A percentile compares a stretch with the other conserved stretches of the same genome.
phyloP scores from a whole-genome alignment of 2,113 vertebrate species.

The Mionectes macconnelli region DNA sequence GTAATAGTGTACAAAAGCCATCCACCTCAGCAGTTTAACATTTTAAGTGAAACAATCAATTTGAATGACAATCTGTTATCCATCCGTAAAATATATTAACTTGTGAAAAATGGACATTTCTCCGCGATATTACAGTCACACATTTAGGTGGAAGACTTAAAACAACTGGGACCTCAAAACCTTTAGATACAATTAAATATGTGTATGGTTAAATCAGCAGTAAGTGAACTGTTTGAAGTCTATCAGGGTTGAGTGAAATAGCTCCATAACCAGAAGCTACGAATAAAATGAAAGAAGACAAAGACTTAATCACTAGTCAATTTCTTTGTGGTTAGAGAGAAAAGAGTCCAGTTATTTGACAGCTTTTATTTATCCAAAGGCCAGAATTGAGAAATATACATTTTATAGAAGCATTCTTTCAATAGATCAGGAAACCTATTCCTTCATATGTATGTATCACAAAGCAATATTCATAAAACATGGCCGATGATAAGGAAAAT shows the following conservation, averaged over 20 bases:
- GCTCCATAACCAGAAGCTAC: constrained; percentile 1
- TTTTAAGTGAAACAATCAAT: constrained; percentile 45
- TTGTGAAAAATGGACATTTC: constrained; percentile 38
- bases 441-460: background rate
- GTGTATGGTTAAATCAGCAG: constrained; percentile 29
- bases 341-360: background rate
- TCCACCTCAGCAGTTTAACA: constrained; percentile 1
- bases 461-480: constrained; percentile 7
- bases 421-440: background rate
- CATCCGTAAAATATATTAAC: constrained; percentile 50
- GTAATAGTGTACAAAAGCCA: constrained; percentile 3
- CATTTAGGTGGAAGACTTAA: constrained; percentile 29
- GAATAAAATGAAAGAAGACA: constrained; percentile 7
- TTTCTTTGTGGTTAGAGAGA: background rate
- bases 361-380: constrained; percentile 29
- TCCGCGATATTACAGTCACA: constrained; percentile 25
- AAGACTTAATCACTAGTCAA: constrained; percentile 7
- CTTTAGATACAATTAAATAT: constrained; percentile 47
- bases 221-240: constrained; percentile 44
- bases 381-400: background rate
- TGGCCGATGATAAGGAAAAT: background rate
- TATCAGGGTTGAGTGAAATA: constrained; percentile 17
- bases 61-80: constrained; percentile 46
- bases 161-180: constrained; percentile 11
- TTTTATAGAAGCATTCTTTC: background rate